Evolutionary conservation across 37 sponge, comb jelly and placozoan species (phyloP).

Genomic region (Mnemiopsis leidyi): DNA sequence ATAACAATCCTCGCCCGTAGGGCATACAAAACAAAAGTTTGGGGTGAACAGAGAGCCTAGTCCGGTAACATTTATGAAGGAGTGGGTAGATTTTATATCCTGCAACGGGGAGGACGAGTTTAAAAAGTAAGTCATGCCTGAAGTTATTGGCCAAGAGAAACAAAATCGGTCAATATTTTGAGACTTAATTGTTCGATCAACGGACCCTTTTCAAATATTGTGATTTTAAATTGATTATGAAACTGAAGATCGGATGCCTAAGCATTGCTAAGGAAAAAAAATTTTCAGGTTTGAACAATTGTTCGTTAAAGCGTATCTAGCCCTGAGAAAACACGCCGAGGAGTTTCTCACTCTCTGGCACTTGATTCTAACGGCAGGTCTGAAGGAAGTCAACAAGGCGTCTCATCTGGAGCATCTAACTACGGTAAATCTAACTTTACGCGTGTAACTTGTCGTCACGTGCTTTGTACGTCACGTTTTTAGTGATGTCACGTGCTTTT

Average conservation of each 20-base stretch:
- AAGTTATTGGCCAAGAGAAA: too few species aligned
- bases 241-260: too few species aligned
- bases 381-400: neutral
- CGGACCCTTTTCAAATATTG: too few species aligned
- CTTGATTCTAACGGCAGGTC: neutral
- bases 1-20: too few species aligned
- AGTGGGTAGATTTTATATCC: constrained; percentile 17
- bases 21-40: neutral
- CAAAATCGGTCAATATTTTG: too few species aligned
- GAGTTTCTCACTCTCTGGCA: constrained; percentile 15
- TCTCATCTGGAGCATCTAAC: neutral
- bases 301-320: neutral
- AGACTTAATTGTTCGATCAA: too few species aligned
- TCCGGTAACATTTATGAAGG: constrained; percentile 3
- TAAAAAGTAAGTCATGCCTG: constrained; percentile 58
- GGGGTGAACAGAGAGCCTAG: constrained; percentile 28
- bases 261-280: too few species aligned
- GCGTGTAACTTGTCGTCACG: neutral
- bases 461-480: too few species aligned
- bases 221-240: too few species aligned
- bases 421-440: neutral
- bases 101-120: constrained; percentile 25
- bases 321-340: neutral
- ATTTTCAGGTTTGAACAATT: constrained; percentile 40
- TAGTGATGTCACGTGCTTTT: too few species aligned